Conservation (phyloP, 2,113 vertebrate species). For the Paradoxurus hermaphroditus region DNA sequence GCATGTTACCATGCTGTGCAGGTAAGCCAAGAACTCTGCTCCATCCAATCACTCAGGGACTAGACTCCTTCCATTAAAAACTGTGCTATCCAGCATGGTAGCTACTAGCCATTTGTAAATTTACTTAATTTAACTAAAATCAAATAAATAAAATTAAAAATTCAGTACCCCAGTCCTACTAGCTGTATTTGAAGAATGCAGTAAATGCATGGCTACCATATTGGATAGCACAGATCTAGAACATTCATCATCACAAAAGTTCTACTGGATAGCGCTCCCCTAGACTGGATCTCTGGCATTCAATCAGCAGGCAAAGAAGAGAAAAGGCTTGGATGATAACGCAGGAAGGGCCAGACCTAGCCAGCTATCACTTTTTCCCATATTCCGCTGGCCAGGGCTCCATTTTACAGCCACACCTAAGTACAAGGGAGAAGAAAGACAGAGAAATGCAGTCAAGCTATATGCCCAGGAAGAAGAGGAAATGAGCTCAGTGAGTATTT, state of each 20-base stretch:
- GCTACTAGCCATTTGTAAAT: not conserved
- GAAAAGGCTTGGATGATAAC: fast-evolving
- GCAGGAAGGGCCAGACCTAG: not conserved
- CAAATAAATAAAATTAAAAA: not conserved
- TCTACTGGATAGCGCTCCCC: not conserved
- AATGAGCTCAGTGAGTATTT: not conserved
- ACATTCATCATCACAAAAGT: not conserved
- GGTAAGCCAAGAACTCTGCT: not conserved
- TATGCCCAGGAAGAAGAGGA: not conserved
- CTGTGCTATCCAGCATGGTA: not conserved
- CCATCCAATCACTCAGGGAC: not conserved
- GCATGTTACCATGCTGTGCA: not conserved
- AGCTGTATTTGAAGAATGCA: not conserved
- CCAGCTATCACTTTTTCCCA: not conserved
- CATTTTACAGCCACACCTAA: not conserved
- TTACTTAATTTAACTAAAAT: not conserved
- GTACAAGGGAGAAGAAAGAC: not conserved
- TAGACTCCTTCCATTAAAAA: not conserved
- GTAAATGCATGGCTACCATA: not conserved
- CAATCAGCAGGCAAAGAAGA: not conserved
- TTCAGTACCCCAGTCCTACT: not conserved
- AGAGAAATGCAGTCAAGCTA: not conserved
- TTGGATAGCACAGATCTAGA: not conserved
- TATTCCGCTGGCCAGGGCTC: not conserved
- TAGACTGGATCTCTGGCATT: not conserved